Conservation (phyloP, 2,113 vertebrate species). For the Jaculus jaculus region DNA sequence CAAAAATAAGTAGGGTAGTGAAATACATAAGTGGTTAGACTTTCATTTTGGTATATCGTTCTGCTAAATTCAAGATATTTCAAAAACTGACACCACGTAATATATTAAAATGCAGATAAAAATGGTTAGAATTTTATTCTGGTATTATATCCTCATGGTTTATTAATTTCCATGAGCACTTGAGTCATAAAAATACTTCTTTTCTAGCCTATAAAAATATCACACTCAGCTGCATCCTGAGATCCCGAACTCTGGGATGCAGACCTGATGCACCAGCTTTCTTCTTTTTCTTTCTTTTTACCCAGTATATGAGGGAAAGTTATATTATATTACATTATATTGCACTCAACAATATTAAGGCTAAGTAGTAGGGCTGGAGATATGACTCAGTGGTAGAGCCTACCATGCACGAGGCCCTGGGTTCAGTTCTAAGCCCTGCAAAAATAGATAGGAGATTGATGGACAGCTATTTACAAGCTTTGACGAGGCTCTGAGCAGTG, state of each 20-base stretch:
- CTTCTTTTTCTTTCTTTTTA: too few species aligned
- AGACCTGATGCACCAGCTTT: too few species aligned
- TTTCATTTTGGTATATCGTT: background rate
- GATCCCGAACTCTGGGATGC: too few species aligned
- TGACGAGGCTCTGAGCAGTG: too few species aligned
- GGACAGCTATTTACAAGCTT: too few species aligned
- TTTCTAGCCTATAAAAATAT: background rate
- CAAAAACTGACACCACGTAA: slow-evolving; percentile 7
- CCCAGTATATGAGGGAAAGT: too few species aligned
- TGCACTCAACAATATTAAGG: background rate
- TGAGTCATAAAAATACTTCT: slow-evolving; percentile 21
- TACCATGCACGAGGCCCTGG: too few species aligned
- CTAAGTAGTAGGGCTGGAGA: background rate
- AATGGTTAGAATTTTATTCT: slow-evolving; percentile 24
- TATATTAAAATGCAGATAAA: slow-evolving; percentile 21
- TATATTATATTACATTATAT: too few species aligned
- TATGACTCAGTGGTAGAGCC: background rate
- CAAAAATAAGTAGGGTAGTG: background rate
- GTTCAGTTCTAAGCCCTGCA: too few species aligned
- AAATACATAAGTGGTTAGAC: background rate
- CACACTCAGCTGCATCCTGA: background rate
- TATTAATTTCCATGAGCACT: slow-evolving; percentile 19
- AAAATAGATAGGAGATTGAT: too few species aligned
- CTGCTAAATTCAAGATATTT: background rate
- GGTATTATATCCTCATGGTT: background rate